phyloP scores from a whole-genome alignment of 2,888 invertebrate genomes.

The Imbricaverruca yamaguchii region DNA sequence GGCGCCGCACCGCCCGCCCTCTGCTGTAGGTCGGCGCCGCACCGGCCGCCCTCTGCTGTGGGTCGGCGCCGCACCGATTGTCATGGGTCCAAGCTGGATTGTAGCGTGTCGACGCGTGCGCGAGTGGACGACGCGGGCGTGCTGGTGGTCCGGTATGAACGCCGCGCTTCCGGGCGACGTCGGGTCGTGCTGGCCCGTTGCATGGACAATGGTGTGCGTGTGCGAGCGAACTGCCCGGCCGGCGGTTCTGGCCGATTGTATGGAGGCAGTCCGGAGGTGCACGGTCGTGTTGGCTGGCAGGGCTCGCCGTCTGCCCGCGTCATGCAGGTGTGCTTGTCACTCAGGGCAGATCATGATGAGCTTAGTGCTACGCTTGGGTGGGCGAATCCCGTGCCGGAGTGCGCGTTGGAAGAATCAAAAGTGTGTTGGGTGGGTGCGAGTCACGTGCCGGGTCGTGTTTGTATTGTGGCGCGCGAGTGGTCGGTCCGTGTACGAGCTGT shows the following conservation, averaged over 20 bases:
- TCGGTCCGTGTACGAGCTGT: too few relatives aligned
- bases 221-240: neutral
- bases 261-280: neutral
- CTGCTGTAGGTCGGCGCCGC: too few relatives aligned
- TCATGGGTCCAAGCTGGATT: too few relatives aligned
- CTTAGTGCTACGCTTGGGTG: conserved; percentile 11
- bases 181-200: too few relatives aligned
- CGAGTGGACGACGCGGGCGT: too few relatives aligned
- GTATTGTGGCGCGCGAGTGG: neutral
- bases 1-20: too few relatives aligned
- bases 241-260: neutral
- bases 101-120: too few relatives aligned
- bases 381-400: neutral
- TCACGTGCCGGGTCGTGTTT: neutral
- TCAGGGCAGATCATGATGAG: conserved; percentile 9
- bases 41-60: too few relatives aligned
- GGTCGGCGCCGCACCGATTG: too few relatives aligned
- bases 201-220: neutral
- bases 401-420: neutral
- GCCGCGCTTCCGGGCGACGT: too few relatives aligned
- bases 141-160: too few relatives aligned
- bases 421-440: neutral
- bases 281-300: neutral
- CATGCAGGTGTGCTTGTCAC: neutral
- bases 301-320: neutral